Percentiles rank a stretch among this genome's conserved stretches.
phyloP scores from a whole-genome alignment of 2,797 vertebrate species.

The Scomberomorus guttatus region DNA sequence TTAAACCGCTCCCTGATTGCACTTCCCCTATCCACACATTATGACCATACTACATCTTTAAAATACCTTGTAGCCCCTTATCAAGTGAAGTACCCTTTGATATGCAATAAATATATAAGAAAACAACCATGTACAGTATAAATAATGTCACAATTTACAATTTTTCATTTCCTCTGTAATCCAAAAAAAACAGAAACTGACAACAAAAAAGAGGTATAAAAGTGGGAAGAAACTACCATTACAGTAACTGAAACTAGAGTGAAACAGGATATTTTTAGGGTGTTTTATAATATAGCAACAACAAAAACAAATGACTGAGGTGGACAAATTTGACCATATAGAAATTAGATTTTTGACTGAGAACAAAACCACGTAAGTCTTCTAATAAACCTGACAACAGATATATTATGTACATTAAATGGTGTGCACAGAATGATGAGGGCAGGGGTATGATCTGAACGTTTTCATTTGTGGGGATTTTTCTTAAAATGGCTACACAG shows the following conservation, averaged over 20 bases:
- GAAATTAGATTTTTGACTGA: conserved; percentile 79
- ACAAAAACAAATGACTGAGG: conserved; percentile 66
- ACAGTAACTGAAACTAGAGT: conserved; percentile 73
- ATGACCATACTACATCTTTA: conserved; percentile 78
- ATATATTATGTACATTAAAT: conserved; percentile 81
- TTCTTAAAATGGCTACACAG: background rate
- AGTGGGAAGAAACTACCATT: conserved; percentile 73
- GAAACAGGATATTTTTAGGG: conserved; percentile 57
- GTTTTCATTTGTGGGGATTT: conserved; percentile 15
- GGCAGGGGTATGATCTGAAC: conserved; percentile 37
- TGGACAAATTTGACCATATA: conserved; percentile 73
- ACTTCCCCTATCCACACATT: conserved; percentile 79
- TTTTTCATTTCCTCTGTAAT: conserved; percentile 76
- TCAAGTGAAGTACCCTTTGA: conserved; percentile 82
- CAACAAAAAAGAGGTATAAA: conserved; percentile 84
- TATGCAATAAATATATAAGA: conserved; percentile 89
- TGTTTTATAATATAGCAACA: conserved; percentile 71
- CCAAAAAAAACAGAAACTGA: conserved; percentile 69
- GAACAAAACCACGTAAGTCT: conserved; percentile 81
- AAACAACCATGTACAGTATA: conserved; percentile 87
- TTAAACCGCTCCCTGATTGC: conserved; percentile 78
- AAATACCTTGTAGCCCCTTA: conserved; percentile 84
- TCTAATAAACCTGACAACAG: conserved; percentile 80
- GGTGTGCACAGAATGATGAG: conserved; percentile 74
- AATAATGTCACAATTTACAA: conserved; percentile 88